Base-by-base conservation (phyloP, 2,113 vertebrate genomes). In the Semnornis frantzii region DNA sequence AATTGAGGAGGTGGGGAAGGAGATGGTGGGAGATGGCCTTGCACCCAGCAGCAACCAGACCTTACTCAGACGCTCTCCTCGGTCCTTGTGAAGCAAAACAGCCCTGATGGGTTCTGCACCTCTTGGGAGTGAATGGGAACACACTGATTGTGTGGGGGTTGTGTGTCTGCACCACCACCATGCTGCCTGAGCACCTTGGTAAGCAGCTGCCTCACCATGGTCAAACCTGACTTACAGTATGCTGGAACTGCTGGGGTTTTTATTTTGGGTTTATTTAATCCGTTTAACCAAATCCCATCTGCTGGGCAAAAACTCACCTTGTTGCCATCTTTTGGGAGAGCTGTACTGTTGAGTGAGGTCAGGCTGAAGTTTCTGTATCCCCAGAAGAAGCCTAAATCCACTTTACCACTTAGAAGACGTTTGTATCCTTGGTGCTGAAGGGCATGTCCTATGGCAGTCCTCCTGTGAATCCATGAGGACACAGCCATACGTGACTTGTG, bases 241-340 rank as follows among this genome's bases (percentile, higher is more conserved):
- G 34, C 82, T 81, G 81, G 84, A 95, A 93, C 88, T 81, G 73
- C 81, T 95, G 87, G 21, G 33, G 30, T 31, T 79, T 81, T 83
- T 78, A 71, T 42, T 91, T 92, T 63, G 58, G 30, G 66, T 68
- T 95, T 86, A 77, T 71, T 85, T 44, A 44, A 46, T 30, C 34
- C 85, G 62, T 92, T 94, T 90, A 86, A 95, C 94, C 79, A 86
- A 87, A 58, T 64, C 57, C 82, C 91, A 72, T 44, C 63, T 73
- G 93, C 86, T 78, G 70, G 89, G 93, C 95, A 83, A 68, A 76
- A 92, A 82, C 89, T 96, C 85, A 80, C 57, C 79, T 90, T 64
- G 27, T 15, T 68, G 70, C 86, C 42, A 3, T 31, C 64, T n/a
- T 68, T 46, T n/a, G 82, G n/a, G 86, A 33, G 72, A 30, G 70